These are phyloP conservation scores for Syngnathus typhle DNA, from an alignment of 2,113 vertebrate species.

Conservation along the genomic window DNA sequence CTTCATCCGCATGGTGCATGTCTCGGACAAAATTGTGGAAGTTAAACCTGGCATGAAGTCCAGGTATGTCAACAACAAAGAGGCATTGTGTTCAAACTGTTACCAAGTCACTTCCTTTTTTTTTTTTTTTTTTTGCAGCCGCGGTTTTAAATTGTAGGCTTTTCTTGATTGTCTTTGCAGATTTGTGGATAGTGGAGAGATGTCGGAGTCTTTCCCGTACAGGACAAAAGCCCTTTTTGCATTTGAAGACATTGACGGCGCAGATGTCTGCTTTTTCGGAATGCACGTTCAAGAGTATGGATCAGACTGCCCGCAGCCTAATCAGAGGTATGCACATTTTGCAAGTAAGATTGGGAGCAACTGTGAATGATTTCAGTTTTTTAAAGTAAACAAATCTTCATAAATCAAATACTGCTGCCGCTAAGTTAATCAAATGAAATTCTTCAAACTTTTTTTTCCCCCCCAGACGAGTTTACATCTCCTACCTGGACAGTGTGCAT, in stretches of 20 bases:
- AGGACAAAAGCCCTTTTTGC: slow-evolving; percentile 98
- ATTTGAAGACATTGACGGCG: slow-evolving; percentile 95
- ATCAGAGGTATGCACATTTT: slow-evolving; percentile 80
- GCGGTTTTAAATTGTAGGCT: background rate
- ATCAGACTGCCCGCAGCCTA: slow-evolving; percentile 93
- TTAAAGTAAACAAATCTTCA: too few species aligned
- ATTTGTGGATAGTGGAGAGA: slow-evolving; percentile 97
- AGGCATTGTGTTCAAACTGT: background rate
- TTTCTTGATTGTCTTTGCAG: slow-evolving; percentile 54
- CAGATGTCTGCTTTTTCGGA: slow-evolving; percentile 95
- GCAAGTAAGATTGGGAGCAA: background rate
- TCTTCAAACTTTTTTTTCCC: background rate
- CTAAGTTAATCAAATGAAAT: too few species aligned
- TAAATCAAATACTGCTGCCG: too few species aligned
- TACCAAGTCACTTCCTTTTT: background rate
- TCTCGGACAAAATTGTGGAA: slow-evolving; percentile 96
- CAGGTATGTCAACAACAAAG: slow-evolving; percentile 67
- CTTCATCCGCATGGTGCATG: slow-evolving; percentile 90
- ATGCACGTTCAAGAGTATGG: slow-evolving; percentile 99
- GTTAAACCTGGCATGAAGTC: slow-evolving; percentile 99
- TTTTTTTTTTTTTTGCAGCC: background rate
- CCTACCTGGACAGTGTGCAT: slow-evolving; percentile 97
- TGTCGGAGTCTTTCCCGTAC: slow-evolving; percentile 96
- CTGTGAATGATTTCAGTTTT: too few species aligned
- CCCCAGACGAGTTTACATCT: slow-evolving; percentile 93